Evolutionary conservation across 2,797 vertebrate genomes (phyloP).

Genomic region (Cuniculus paca): DNA sequence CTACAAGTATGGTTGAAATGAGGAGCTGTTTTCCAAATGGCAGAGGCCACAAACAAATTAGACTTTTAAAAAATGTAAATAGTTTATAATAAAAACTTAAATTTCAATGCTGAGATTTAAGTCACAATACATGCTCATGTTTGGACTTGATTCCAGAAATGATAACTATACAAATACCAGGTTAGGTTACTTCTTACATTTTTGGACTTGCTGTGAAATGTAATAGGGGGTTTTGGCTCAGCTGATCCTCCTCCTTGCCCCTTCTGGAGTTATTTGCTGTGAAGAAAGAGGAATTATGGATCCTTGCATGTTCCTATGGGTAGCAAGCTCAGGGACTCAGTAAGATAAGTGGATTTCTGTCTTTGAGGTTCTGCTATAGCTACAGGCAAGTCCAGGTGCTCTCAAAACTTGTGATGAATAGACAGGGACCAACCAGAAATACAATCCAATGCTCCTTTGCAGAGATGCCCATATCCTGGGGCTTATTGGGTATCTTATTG

Average conservation of each 20-base stretch:
- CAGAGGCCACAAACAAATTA: neutral
- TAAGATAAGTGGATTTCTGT: accelerated
- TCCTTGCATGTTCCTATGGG: accelerated
- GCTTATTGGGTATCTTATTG: accelerated
- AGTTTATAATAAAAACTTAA: neutral
- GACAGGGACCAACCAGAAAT: neutral
- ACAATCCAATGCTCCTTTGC: neutral
- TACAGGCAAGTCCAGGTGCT: too few relatives aligned
- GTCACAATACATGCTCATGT: too few relatives aligned
- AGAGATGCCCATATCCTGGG: neutral
- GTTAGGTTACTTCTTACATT: neutral
- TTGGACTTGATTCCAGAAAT: neutral
- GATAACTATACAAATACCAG: neutral
- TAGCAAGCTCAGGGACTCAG: neutral
- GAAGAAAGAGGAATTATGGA: neutral
- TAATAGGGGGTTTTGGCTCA: neutral
- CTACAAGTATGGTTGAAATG: neutral
- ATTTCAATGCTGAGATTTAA: neutral
- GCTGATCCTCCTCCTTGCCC: accelerated
- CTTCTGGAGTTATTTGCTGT: neutral
- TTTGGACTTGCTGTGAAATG: neutral
- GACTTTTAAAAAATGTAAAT: neutral
- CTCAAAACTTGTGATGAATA: neutral
- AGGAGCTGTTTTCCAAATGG: neutral
- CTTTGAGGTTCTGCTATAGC: neutral